Evolutionary conservation across 2,888 invertebrate species (phyloP).

Genomic region (Xanthorhoe designata): DNA sequence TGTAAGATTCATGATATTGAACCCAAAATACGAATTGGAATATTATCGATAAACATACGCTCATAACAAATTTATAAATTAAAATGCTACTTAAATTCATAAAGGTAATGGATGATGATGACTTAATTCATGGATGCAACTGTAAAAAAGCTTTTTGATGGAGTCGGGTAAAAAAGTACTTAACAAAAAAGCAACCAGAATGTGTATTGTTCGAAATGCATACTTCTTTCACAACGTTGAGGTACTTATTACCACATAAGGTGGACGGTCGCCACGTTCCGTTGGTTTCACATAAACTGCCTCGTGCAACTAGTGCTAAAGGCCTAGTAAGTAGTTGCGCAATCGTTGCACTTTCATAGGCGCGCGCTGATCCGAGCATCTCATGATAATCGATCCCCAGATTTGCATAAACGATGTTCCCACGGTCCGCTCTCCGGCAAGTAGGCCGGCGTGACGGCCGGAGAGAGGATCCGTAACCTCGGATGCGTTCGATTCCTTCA

Average conservation of each 20-base stretch:
- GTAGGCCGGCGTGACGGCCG: conserved; percentile 71
- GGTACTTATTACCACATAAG: not conserved
- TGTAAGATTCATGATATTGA: too few relatives aligned
- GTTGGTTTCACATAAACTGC: conserved; percentile 16
- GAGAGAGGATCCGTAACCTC: conserved; percentile 73
- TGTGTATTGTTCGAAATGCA: not conserved
- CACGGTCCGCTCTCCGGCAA: conserved; percentile 76
- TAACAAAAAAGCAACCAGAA: not conserved
- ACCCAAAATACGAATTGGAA: too few relatives aligned
- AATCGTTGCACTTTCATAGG: conserved; percentile 78
- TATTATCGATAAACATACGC: too few relatives aligned
- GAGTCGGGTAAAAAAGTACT: not conserved
- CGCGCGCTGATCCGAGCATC: conserved; percentile 49
- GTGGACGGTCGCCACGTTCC: conserved; percentile 4
- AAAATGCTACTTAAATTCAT: too few relatives aligned
- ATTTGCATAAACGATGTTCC: conserved; percentile 80
- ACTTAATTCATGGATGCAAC: not conserved
- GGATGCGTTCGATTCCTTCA: conserved; percentile 52
- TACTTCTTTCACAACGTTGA: not conserved
- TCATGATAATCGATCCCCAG: conserved; percentile 77
- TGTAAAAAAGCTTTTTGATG: not conserved
- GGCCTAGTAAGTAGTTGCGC: conserved; percentile 58
- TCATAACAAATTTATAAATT: too few relatives aligned
- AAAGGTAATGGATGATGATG: too few relatives aligned
- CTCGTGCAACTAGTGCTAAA: conserved; percentile 3